These are phyloP conservation scores for Poeciliopsis occidentalis DNA, from an alignment of 2,113 vertebrate genomes.

Conservation along the genomic window DNA sequence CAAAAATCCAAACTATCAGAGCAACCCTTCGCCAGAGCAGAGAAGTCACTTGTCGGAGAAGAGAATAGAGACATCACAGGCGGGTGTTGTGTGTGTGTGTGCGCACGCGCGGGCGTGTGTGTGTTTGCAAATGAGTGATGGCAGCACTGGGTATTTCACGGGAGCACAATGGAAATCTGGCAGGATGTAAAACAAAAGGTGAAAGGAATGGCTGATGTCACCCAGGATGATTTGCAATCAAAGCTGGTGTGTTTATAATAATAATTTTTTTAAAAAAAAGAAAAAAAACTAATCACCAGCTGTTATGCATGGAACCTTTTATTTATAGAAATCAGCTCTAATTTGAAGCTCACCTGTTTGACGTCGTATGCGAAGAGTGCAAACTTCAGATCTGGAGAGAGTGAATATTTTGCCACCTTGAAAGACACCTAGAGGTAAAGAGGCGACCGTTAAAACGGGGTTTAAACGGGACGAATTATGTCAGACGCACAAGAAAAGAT, in stretches of 20 bases:
- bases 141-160: not conserved
- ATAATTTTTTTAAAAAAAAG: too few relatives aligned
- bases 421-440: slow-evolving; percentile 84
- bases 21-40: not conserved
- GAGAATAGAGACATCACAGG: slow-evolving; percentile 12
- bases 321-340: not conserved
- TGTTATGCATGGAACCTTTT: not conserved
- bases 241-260: not conserved
- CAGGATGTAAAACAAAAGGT: slow-evolving; percentile 24
- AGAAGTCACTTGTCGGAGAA: not conserved
- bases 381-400: slow-evolving; percentile 92
- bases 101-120: slow-evolving; percentile 16
- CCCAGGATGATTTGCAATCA: slow-evolving; percentile 7
- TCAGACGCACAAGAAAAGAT: not conserved
- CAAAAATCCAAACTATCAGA: slow-evolving; percentile 6
- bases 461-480: not conserved
- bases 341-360: slow-evolving; percentile 85
- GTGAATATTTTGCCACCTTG: slow-evolving; percentile 90
- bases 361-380: slow-evolving; percentile 95
- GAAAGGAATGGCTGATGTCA: not conserved
- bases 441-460: not conserved
- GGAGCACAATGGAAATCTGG: slow-evolving; percentile 27
- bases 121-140: slow-evolving; percentile 10
- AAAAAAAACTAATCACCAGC: not conserved
- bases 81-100: slow-evolving; percentile 1